Evolutionary conservation across 2,888 invertebrate genomes (phyloP), one percentile per base, ranked within the genome.

Genomic region (Saturnia pavonia): DNA sequence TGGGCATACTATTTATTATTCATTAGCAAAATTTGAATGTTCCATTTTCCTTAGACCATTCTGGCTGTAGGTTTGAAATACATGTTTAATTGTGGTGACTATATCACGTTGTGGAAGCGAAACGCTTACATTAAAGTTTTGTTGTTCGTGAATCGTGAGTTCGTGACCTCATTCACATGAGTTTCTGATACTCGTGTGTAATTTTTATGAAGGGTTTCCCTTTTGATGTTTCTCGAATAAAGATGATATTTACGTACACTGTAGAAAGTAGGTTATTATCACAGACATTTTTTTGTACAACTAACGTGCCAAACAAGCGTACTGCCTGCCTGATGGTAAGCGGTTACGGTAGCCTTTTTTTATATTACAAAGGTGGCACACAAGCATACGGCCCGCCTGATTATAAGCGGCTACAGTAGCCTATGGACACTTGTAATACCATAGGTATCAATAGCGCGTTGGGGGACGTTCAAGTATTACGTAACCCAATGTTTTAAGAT

Each of bases 111-210:
- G 40, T 65, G 40, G 40, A n/a, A 19, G 65, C n/a, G 19, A 40
- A 9, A 7, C 14, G 27, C 57, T 12, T 14, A 63, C 63, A 63
- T 63, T 40, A 65, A 34, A 40, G 40, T 40, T 60, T 65, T 40
- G 65, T 65, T 40, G 40, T 9, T n/a, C 40, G 57, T 60, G 57
- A 60, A 60, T 60, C 27, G 14, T 27, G 57, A 60, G 57, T 27
- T 60, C 14, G 65, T 65, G 65, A 65, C 65, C 65, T 40, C 19
- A 65, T 65, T 65, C 65, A 40, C 65, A 65, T 16, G 65, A 65
- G 40, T n/a, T 65, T 40, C 40, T 65, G 65, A 40, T 65, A 65
- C 65, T 40, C 40, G 65, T 25, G 65, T 40, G 40, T 40, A 19
- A 40, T 65, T 34, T 34, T 65, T 65, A 65, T n/a, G n/a, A 40